Conservation (phyloP, 2,888 invertebrate genomes). For the Chirona hameri region DNA sequence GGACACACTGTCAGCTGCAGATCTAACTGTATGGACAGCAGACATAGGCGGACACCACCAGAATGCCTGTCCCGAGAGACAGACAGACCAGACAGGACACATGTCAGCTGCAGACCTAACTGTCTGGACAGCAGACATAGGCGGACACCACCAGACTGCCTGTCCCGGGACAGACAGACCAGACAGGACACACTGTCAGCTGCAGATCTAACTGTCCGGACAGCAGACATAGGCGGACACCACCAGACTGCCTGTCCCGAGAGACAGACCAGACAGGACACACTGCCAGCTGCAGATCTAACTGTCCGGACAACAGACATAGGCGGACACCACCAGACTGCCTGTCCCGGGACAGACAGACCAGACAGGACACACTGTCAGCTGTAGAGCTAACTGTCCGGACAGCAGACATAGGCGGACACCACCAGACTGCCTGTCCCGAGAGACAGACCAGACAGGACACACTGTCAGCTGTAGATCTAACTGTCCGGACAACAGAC, state of each 20-base stretch:
- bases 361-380: too few relatives aligned
- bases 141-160: slow-evolving; percentile 72
- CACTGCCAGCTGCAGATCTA: not conserved
- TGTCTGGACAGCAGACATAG: slow-evolving; percentile 94
- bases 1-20: too few relatives aligned
- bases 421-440: slow-evolving; percentile 57
- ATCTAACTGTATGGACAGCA: slow-evolving; percentile 92
- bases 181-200: too few relatives aligned
- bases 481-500: slow-evolving; percentile 84
- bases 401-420: slow-evolving; percentile 94
- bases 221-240: slow-evolving; percentile 96
- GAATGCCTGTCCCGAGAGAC: not conserved
- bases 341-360: not conserved
- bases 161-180: not conserved
- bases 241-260: slow-evolving; percentile 51
- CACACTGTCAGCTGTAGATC: not conserved
- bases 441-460: not conserved
- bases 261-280: not conserved
- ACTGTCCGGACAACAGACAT: slow-evolving; percentile 89
- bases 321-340: slow-evolving; percentile 77
- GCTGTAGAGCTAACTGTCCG: too few relatives aligned
- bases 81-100: not conserved
- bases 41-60: slow-evolving; percentile 91
- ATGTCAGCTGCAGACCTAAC: not conserved
- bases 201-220: too few relatives aligned